Percentiles rank a stretch among this genome's conserved stretches.
These are phyloP conservation scores for Heliconius erato DNA, from an alignment of 2,888 invertebrate species.

Conservation along the genomic window DNA sequence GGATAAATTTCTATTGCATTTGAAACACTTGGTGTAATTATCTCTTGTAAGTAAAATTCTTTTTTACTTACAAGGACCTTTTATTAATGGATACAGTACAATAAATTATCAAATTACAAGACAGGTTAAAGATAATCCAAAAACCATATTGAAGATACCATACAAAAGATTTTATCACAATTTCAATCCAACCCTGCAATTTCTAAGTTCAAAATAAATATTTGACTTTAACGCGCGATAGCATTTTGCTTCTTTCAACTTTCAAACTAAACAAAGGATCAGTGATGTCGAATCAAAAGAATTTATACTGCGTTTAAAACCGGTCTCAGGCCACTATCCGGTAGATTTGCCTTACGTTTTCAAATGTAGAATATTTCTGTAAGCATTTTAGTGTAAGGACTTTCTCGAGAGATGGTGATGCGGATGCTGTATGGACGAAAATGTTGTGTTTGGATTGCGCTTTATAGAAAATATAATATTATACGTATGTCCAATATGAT, in stretches of 20 bases:
- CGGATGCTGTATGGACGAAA: conserved; percentile 7
- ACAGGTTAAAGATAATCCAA: background rate
- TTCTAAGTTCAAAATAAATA: conserved; percentile 7
- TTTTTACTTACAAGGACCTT: no score
- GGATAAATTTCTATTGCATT: no score
- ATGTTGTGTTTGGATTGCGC: background rate
- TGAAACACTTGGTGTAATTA: no score
- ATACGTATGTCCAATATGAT: background rate
- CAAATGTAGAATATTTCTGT: conserved; percentile 14
- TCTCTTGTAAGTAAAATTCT: no score
- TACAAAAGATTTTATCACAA: background rate
- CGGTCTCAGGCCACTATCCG: background rate
- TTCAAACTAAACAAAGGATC: conserved; percentile 25
- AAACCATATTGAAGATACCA: background rate
- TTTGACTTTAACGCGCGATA: background rate
- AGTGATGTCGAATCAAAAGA: conserved; percentile 26
- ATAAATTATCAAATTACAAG: background rate
- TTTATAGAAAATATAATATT: conserved; percentile 6
- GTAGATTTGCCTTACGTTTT: conserved; percentile 22
- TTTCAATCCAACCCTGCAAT: background rate
- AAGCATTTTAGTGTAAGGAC: conserved; percentile 15
- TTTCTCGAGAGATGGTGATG: background rate
- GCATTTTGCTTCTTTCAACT: conserved; percentile 19
- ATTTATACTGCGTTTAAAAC: conserved; percentile 28
- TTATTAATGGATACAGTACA: no score